Evolutionary conservation across 2,797 vertebrate species (phyloP).

Genomic region (Sebastes baramenuke): DNA sequence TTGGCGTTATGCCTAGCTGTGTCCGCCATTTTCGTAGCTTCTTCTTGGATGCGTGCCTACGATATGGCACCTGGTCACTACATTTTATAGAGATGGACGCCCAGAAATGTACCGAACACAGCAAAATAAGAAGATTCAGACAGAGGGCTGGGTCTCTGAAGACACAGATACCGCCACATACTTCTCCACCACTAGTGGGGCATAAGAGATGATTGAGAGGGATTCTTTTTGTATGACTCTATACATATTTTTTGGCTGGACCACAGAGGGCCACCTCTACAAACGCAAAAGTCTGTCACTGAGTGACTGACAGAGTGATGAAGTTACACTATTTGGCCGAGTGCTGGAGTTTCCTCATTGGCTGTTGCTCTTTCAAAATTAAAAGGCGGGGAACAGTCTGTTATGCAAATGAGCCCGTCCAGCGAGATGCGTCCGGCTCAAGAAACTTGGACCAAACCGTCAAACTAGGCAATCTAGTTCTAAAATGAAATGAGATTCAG

Average conservation of each 20-base stretch:
- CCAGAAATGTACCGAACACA: background rate
- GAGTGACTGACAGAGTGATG: too few relatives aligned
- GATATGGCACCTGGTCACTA: background rate
- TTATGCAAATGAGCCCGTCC: too few relatives aligned
- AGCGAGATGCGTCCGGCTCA: too few relatives aligned
- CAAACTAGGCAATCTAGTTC: too few relatives aligned
- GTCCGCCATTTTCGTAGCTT: background rate
- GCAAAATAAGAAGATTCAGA: background rate
- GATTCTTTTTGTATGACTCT: background rate
- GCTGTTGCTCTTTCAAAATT: too few relatives aligned
- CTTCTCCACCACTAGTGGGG: background rate
- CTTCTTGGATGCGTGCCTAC: background rate
- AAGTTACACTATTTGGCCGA: too few relatives aligned
- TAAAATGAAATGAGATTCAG: too few relatives aligned
- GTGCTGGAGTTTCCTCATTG: too few relatives aligned
- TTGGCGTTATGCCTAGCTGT: background rate
- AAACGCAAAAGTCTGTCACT: too few relatives aligned
- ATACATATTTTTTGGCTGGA: background rate
- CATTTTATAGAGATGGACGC: background rate
- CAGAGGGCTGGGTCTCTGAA: background rate
- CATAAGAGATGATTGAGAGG: background rate
- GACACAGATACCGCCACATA: background rate
- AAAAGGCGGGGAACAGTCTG: too few relatives aligned
- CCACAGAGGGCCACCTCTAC: too few relatives aligned
- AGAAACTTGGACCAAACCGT: too few relatives aligned